Evolutionary conservation across 1,140 invertebrate genomes (phyloP).

Genomic region (Drosophila sturtevanti): DNA sequence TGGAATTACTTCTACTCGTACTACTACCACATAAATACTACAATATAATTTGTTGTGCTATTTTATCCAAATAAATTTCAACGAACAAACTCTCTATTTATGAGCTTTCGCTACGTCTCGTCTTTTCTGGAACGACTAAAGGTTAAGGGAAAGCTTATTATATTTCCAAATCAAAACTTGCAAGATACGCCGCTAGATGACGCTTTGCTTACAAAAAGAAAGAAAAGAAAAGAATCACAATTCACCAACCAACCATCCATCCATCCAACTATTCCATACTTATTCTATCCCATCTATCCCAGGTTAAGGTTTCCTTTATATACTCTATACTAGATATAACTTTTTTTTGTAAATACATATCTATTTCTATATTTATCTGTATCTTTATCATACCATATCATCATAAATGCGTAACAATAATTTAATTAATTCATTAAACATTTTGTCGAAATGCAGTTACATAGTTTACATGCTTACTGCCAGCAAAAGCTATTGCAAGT

Average conservation of each 20-base stretch:
- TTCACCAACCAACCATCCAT: constrained; percentile 16
- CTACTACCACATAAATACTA: not conserved
- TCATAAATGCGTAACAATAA: constrained; percentile 34
- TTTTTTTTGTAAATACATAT: constrained; percentile 1
- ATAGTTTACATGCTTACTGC: constrained; percentile 81
- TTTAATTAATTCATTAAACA: constrained; percentile 41
- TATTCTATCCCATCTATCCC: not conserved
- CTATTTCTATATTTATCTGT: not conserved
- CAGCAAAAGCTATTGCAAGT: constrained; percentile 82
- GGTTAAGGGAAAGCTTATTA: constrained; percentile 5
- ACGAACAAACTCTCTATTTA: constrained; percentile 14
- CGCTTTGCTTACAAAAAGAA: not conserved
- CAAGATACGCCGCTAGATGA: not conserved
- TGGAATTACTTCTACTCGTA: constrained; percentile 19
- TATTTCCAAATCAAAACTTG: not conserved
- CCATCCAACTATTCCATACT: constrained; percentile 19
- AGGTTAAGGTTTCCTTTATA: not conserved
- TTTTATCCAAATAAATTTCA: constrained; percentile 68
- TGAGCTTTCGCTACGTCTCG: constrained; percentile 3
- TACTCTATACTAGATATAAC: not conserved
- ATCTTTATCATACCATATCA: not conserved
- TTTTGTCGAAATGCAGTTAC: constrained; percentile 60
- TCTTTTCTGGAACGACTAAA: not conserved
- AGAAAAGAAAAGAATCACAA: no score
- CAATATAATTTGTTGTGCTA: constrained; percentile 59